Percentiles rank a stretch among this genome's conserved stretches.
phyloP scores from a whole-genome alignment of 2,888 invertebrate genomes.

The Amblyjoppa proteus region DNA sequence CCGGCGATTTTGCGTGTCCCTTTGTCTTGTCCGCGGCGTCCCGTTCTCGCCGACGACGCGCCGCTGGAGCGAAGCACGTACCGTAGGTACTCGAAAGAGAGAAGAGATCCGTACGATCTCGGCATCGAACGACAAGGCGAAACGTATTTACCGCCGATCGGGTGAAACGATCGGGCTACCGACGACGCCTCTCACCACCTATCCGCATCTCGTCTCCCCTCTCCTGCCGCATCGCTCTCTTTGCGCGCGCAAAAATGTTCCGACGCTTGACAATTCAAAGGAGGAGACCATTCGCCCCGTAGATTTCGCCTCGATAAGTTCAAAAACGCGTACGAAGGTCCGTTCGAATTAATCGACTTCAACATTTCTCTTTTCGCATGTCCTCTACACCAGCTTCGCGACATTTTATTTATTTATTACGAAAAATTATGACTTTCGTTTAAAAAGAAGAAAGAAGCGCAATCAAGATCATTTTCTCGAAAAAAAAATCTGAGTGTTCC shows the following conservation, averaged over 20 bases:
- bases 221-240: not conserved
- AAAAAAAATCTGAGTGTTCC: no score
- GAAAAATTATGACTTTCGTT: not conserved
- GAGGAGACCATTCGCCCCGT: not conserved
- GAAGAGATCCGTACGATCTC: conserved; percentile 58
- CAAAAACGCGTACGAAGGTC: not conserved
- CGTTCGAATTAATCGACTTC: conserved; percentile 2
- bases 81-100: conserved; percentile 19
- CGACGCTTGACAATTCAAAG: conserved; percentile 62
- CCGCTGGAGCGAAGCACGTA: not conserved
- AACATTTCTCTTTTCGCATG: not conserved
- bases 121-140: conserved; percentile 53
- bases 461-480: no score
- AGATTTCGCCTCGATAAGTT: conserved; percentile 9
- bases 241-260: conserved; percentile 42
- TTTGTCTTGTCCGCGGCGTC: conserved; percentile 75
- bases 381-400: not conserved
- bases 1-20: conserved; percentile 69
- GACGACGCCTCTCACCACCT: conserved; percentile 71
- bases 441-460: no score
- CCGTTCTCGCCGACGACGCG: conserved; percentile 50
- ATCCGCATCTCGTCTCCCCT: conserved; percentile 17
- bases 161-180: conserved; percentile 76
- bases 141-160: conserved; percentile 70
- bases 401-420: not conserved